These are phyloP conservation scores for Teleiodes luculella DNA, from an alignment of 2,888 invertebrate genomes.

Conservation along the genomic window DNA sequence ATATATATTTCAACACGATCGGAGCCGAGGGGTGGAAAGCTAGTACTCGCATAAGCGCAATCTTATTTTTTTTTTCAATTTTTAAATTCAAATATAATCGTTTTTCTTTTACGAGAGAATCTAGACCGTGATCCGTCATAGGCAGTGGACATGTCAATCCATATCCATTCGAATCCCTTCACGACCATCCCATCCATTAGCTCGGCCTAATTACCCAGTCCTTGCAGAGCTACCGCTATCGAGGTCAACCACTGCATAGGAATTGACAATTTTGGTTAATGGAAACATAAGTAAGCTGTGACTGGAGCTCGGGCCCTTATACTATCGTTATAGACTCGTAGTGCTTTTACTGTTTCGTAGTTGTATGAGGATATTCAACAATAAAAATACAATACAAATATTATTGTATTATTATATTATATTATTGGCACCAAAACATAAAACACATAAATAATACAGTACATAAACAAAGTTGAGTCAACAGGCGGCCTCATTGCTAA, in stretches of 20 bases:
- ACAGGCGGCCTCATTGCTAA: no score
- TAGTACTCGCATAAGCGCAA: no score
- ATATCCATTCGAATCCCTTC: constrained; percentile 35
- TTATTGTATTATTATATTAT: no score
- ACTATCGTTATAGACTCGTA: not conserved
- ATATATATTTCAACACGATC: no score
- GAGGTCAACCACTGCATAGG: constrained; percentile 30
- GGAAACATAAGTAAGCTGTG: constrained; percentile 37
- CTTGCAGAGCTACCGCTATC: constrained; percentile 32
- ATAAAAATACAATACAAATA: no score
- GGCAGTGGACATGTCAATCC: constrained; percentile 17
- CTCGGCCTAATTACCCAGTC: constrained; percentile 39
- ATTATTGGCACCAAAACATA: no score
- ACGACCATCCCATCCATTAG: constrained; percentile 39
- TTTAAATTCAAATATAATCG: not conserved
- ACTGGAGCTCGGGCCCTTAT: not conserved
- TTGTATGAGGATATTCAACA: not conserved
- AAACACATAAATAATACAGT: no score
- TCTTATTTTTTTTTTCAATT: no score
- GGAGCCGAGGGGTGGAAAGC: no score
- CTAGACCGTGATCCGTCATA: constrained; percentile 9
- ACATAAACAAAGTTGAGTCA: no score
- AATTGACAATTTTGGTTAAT: constrained; percentile 51
- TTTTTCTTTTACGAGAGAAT: not conserved
- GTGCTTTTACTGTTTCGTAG: not conserved